These are phyloP conservation scores for Liparis tanakae DNA, from an alignment of 2,797 vertebrate genomes.

Conservation along the genomic window DNA sequence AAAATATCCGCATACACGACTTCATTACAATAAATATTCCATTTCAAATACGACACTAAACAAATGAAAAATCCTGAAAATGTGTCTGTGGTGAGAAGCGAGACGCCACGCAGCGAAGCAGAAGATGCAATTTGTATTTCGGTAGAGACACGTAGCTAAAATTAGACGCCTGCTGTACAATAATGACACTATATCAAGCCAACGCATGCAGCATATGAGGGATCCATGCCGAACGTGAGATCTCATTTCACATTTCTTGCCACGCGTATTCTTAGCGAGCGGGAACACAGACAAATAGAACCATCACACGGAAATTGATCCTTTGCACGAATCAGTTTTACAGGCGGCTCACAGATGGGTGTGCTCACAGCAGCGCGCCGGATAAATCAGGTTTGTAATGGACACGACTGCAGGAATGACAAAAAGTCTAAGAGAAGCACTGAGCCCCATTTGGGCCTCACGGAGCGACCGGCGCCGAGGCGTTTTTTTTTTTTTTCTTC, in stretches of 20 bases:
- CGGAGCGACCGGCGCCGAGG: constrained; percentile 34
- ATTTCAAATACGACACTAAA: constrained; percentile 31
- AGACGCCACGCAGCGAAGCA: constrained; percentile 30
- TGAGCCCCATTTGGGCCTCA: constrained; percentile 45
- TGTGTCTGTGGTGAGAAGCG: neutral
- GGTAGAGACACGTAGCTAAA: constrained; percentile 39
- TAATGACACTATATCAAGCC: constrained; percentile 52
- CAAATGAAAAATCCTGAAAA: constrained; percentile 40
- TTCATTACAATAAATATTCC: constrained; percentile 28
- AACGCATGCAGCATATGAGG: constrained; percentile 46
- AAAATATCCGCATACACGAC: constrained; percentile 28
- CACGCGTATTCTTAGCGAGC: constrained; percentile 50
- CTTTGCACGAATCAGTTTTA: constrained; percentile 69
- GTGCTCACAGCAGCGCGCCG: constrained; percentile 56
- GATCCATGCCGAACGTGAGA: constrained; percentile 66
- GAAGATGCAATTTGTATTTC: constrained; percentile 47
- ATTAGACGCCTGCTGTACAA: constrained; percentile 53
- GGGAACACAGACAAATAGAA: constrained; percentile 67
- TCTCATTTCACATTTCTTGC: constrained; percentile 66
- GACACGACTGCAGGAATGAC: constrained; percentile 64
- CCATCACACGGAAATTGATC: constrained; percentile 72
- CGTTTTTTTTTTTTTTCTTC: constrained; percentile 16
- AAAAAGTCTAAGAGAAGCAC: constrained; percentile 50
- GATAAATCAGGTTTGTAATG: constrained; percentile 75
- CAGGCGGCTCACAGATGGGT: constrained; percentile 65